Percentiles rank a stretch among this genome's conserved stretches.
These are phyloP conservation scores for Scatophagus argus DNA, from an alignment of 2,113 vertebrate genomes.

Conservation along the genomic window DNA sequence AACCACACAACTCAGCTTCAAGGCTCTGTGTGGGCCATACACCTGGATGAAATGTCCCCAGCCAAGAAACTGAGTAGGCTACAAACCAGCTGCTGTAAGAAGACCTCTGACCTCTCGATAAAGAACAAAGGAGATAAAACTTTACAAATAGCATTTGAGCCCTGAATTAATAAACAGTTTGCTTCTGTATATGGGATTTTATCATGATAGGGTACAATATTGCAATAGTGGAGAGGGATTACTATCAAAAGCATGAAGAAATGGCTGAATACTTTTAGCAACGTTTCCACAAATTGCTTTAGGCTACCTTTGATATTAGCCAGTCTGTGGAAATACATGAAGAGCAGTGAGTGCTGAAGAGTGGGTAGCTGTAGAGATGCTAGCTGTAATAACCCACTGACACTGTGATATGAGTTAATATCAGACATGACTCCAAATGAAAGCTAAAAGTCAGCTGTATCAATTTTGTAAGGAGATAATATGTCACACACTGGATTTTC, in stretches of 20 bases:
- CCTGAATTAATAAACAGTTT: background rate
- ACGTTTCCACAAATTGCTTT: too few relatives aligned
- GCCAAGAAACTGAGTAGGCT: slow-evolving; percentile 11
- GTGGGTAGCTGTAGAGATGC: too few relatives aligned
- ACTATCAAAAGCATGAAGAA: too few relatives aligned
- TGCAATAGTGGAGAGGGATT: too few relatives aligned
- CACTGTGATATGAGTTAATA: too few relatives aligned
- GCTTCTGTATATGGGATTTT: background rate
- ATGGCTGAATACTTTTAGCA: too few relatives aligned
- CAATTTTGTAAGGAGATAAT: background rate
- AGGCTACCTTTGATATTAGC: too few relatives aligned
- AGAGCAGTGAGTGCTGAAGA: too few relatives aligned
- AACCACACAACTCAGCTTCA: background rate
- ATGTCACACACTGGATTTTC: background rate
- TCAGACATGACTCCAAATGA: too few relatives aligned
- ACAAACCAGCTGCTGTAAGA: slow-evolving; percentile 15
- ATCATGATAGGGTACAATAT: background rate
- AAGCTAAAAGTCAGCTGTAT: background rate
- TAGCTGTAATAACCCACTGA: too few relatives aligned
- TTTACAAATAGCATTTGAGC: background rate
- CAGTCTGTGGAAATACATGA: too few relatives aligned
- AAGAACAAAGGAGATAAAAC: background rate
- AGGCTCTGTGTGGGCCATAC: slow-evolving; percentile 34
- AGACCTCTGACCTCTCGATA: background rate
- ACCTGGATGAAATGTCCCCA: slow-evolving; percentile 1